Conservation (phyloP, 2,113 vertebrate species). For the Ictalurus furcatus region DNA sequence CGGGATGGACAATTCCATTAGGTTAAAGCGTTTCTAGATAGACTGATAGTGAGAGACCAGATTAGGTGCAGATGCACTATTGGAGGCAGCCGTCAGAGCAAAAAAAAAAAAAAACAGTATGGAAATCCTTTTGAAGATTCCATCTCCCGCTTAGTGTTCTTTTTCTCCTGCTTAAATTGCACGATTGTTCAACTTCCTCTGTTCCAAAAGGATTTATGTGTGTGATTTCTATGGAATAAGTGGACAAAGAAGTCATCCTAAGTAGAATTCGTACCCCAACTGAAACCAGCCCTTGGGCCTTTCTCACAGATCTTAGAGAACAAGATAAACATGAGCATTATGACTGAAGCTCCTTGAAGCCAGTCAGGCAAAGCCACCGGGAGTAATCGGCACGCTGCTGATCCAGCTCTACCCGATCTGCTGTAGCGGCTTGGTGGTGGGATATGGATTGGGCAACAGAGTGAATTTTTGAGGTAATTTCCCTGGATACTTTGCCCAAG, state of each 20-base stretch:
- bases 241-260: slow-evolving; percentile 28
- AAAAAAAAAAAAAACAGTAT: neutral
- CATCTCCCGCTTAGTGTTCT: slow-evolving; percentile 16
- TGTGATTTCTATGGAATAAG: slow-evolving; percentile 10
- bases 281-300: slow-evolving; percentile 21
- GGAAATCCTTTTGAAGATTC: neutral
- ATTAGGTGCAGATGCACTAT: slow-evolving; percentile 44
- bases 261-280: slow-evolving; percentile 7
- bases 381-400: slow-evolving; percentile 38
- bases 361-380: slow-evolving; percentile 31
- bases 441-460: slow-evolving; percentile 43
- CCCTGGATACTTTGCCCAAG: slow-evolving; percentile 40
- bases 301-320: slow-evolving; percentile 41
- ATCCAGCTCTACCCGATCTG: slow-evolving; percentile 26
- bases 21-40: slow-evolving; percentile 9
- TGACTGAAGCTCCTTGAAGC: slow-evolving; percentile 37
- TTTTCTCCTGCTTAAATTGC: slow-evolving; percentile 27
- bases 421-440: slow-evolving; percentile 30
- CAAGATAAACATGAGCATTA: slow-evolving; percentile 41
- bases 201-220: slow-evolving; percentile 18
- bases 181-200: slow-evolving; percentile 13
- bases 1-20: slow-evolving; percentile 32
- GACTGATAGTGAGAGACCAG: neutral
- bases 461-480: slow-evolving; percentile 45
- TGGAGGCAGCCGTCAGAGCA: neutral